Evolutionary conservation across 2,113 vertebrate genomes (phyloP).

Genomic region (Planiliza haematocheilus): DNA sequence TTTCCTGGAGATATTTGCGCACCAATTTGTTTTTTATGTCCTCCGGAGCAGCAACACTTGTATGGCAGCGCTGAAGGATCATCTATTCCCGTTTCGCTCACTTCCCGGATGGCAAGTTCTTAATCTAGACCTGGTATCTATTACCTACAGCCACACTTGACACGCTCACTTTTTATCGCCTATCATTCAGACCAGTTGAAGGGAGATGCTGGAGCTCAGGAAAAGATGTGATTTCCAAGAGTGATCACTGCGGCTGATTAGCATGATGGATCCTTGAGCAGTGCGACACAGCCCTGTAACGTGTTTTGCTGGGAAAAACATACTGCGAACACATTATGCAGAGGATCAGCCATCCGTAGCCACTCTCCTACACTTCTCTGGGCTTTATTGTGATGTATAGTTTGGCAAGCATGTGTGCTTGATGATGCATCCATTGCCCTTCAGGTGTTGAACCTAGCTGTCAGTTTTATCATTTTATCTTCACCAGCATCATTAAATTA

Average conservation of each 20-base stretch:
- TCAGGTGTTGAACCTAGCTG: constrained; percentile 56
- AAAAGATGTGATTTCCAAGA: constrained; percentile 42
- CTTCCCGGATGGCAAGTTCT: constrained; percentile 66
- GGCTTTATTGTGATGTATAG: constrained; percentile 51
- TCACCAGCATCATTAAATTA: constrained; percentile 60
- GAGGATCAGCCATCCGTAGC: constrained; percentile 37
- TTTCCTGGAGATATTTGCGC: constrained; percentile 69
- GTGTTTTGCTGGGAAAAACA: constrained; percentile 56
- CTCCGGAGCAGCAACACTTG: constrained; percentile 31
- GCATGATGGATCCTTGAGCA: constrained; percentile 49
- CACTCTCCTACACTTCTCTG: constrained; percentile 10
- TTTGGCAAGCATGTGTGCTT: constrained; percentile 28
- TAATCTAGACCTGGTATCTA: constrained; percentile 66
- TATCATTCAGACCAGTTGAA: constrained; percentile 60
- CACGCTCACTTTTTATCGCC: constrained; percentile 64
- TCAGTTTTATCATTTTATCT: constrained; percentile 61
- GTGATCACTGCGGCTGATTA: constrained; percentile 60
- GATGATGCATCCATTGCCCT: constrained; percentile 66
- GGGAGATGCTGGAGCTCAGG: constrained; percentile 42
- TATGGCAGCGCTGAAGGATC: constrained; percentile 42
- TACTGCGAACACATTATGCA: constrained; percentile 51
- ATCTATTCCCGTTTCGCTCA: constrained; percentile 44
- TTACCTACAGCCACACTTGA: constrained; percentile 62
- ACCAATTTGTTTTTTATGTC: constrained; percentile 71
- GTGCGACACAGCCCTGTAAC: constrained; percentile 41